Evolutionary conservation across 2,113 vertebrate species (phyloP).

Genomic region (Anarrhichthys ocellatus): DNA sequence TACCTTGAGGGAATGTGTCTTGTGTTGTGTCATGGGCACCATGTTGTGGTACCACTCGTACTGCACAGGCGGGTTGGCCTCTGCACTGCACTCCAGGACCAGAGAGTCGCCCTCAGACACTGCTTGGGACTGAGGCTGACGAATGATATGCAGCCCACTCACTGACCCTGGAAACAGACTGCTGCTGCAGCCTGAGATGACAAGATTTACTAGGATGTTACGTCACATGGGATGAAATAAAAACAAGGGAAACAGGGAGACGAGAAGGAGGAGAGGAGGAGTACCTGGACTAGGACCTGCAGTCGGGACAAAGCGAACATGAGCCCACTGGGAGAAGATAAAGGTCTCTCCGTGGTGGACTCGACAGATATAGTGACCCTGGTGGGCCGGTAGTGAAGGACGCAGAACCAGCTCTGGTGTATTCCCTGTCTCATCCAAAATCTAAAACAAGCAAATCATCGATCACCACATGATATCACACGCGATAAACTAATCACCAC

Average conservation of each 20-base stretch:
- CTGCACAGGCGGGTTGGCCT: slow-evolving; percentile 86
- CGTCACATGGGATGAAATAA: not conserved
- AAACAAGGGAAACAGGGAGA: not conserved
- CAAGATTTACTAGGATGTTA: not conserved
- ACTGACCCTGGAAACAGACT: slow-evolving; percentile 70
- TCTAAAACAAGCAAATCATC: slow-evolving; percentile 61
- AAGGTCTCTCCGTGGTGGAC: slow-evolving; percentile 81
- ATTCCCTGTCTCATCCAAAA: slow-evolving; percentile 77
- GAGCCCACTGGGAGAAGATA: slow-evolving; percentile 87
- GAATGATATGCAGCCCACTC: slow-evolving; percentile 77
- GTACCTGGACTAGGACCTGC: slow-evolving; percentile 57
- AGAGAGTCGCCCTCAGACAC: slow-evolving; percentile 84
- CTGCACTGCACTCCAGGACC: slow-evolving; percentile 80
- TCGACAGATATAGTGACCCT: slow-evolving; percentile 86
- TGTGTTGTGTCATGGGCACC: slow-evolving; percentile 68
- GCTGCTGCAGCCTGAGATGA: slow-evolving; percentile 65
- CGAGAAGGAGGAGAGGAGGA: not conserved
- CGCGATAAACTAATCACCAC: not conserved
- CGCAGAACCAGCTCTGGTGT: slow-evolving; percentile 80
- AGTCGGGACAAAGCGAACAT: slow-evolving; percentile 68
- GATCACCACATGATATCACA: not conserved
- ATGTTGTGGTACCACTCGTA: slow-evolving; percentile 89
- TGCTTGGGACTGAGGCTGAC: slow-evolving; percentile 76
- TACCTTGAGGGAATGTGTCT: slow-evolving; percentile 77
- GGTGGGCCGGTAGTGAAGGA: slow-evolving; percentile 9